These are phyloP conservation scores for Drosophila ironensis DNA, from an alignment of 1,140 invertebrate genomes.

Conservation along the genomic window DNA sequence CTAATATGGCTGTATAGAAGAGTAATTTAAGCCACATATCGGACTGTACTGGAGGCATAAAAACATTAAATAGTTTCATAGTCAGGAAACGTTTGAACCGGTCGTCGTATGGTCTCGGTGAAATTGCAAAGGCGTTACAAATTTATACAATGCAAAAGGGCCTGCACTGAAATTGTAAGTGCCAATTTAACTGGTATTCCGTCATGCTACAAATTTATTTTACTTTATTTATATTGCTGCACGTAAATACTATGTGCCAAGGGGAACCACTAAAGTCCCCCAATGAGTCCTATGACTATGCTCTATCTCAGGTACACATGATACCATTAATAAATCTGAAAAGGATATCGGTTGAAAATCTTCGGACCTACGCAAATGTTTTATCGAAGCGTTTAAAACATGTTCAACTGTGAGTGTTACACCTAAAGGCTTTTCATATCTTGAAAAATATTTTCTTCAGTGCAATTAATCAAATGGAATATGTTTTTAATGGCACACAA, in stretches of 20 bases:
- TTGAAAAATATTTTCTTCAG: neutral
- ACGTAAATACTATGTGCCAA: neutral
- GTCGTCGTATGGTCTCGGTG: too few species aligned
- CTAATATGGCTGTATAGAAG: neutral
- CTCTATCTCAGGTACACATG: constrained; percentile 4
- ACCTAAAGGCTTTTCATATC: neutral
- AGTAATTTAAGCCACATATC: neutral
- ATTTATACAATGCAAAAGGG: neutral
- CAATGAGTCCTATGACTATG: neutral
- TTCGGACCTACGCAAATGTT: neutral
- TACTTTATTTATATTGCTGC: neutral
- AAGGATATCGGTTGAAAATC: neutral
- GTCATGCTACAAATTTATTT: neutral
- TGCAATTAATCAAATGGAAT: neutral
- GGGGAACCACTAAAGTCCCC: neutral
- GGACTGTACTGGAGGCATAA: neutral
- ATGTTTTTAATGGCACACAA: neutral
- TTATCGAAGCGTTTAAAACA: neutral
- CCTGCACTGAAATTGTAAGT: too few species aligned
- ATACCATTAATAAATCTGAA: constrained; percentile 7
- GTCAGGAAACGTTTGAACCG: too few species aligned
- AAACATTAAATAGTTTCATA: too few species aligned
- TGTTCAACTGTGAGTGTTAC: constrained; percentile 1
- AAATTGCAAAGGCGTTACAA: neutral
- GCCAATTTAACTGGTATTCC: neutral